A percentile compares a stretch with the other conserved stretches of the same genome.
phyloP scores from a whole-genome alignment of 2,113 vertebrate genomes.

The Hassar affinis region DNA sequence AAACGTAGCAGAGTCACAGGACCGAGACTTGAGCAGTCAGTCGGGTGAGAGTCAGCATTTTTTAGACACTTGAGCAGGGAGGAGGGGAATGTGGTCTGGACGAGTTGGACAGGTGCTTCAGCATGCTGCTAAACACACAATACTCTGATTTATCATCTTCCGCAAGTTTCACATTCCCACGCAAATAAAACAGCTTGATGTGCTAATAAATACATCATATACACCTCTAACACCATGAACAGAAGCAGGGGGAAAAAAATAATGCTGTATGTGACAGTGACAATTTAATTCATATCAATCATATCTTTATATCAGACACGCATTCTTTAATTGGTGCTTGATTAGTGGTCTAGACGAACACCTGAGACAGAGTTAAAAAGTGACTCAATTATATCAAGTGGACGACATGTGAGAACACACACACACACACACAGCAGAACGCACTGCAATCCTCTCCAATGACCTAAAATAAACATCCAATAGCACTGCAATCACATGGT shows the following conservation, averaged over 20 bases:
- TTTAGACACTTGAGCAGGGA: constrained; percentile 1
- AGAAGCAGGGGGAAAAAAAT: neutral
- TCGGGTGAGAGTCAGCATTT: constrained; percentile 13
- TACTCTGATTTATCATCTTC: neutral
- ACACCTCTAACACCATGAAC: neutral
- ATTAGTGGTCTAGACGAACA: neutral
- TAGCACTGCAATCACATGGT: neutral
- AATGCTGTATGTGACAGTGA: neutral
- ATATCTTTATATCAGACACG: constrained; percentile 1
- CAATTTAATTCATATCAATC: neutral
- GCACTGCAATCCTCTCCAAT: neutral
- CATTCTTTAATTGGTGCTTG: neutral
- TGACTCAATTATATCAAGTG: neutral
- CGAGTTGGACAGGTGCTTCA: constrained; percentile 20
- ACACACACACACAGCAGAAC: neutral
- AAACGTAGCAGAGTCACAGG: neutral
- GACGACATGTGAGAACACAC: neutral
- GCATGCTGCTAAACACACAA: neutral
- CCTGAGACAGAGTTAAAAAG: neutral
- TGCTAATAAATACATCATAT: constrained; percentile 15
- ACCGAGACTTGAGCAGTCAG: neutral
- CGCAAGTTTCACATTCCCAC: neutral
- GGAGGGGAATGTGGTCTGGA: neutral
- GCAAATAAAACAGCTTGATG: neutral
- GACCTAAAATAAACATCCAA: neutral